A percentile compares a stretch with the other conserved stretches of the same genome.
Evolutionary conservation across 2,888 invertebrate genomes (phyloP).

Genomic region (Conops quadrifasciatus): DNA sequence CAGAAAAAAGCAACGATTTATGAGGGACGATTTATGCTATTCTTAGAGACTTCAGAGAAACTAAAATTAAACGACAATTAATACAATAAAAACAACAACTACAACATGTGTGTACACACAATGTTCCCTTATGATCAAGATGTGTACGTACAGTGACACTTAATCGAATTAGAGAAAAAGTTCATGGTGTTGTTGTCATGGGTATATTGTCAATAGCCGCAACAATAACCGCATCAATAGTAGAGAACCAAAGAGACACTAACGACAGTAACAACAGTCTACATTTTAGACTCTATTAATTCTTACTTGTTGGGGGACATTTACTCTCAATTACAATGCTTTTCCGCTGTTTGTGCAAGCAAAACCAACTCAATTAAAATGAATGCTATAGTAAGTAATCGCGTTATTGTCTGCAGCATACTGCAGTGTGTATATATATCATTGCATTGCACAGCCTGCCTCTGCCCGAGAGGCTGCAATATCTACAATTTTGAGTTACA

Average conservation of each 20-base stretch:
- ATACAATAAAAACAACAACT: background rate
- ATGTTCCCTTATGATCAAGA: background rate
- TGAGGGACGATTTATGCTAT: no score
- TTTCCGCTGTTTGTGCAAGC: conserved; percentile 17
- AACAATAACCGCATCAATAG: background rate
- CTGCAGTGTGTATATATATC: no score
- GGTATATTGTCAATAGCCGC: background rate
- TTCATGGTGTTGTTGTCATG: background rate
- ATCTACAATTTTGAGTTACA: background rate
- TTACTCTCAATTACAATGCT: conserved; percentile 19
- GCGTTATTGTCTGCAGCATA: background rate
- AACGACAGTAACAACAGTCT: background rate
- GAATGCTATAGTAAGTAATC: background rate
- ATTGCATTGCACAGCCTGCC: background rate
- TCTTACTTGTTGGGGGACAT: conserved; percentile 4
- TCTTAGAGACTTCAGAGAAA: no score
- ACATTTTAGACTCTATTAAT: conserved; percentile 28
- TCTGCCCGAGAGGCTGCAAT: no score
- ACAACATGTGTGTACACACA: background rate
- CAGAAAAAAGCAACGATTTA: no score
- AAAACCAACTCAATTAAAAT: conserved; percentile 22
- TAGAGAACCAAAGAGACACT: no score
- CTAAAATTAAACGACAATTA: no score
- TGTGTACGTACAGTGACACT: conserved; percentile 29
- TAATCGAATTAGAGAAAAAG: conserved; percentile 22